Evolutionary conservation across 2,888 invertebrate genomes (phyloP).

Genomic region (Heliconius cydno): DNA sequence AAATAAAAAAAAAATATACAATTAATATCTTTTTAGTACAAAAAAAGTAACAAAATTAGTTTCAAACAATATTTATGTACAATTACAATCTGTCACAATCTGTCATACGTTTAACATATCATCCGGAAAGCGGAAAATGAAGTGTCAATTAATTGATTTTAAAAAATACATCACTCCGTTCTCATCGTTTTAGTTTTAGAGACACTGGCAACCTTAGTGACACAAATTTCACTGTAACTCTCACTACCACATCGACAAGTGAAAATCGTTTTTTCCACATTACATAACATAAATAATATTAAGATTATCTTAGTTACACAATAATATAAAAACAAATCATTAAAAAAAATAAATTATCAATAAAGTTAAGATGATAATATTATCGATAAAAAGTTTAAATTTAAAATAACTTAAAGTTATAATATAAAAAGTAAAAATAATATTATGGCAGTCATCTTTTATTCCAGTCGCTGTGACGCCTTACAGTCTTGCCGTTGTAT

Average conservation of each 20-base stretch:
- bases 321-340: background rate
- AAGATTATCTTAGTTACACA: background rate
- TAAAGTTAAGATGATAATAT: background rate
- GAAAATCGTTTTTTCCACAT: background rate
- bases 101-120: too few species aligned
- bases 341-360: background rate
- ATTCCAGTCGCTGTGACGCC: constrained; percentile 48
- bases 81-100: background rate
- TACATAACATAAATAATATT: background rate
- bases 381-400: background rate
- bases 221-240: background rate
- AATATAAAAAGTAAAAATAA: background rate
- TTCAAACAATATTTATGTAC: background rate
- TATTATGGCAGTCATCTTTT: constrained; percentile 52
- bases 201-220: too few species aligned
- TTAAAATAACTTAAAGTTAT: background rate
- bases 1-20: background rate
- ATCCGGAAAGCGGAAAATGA: too few species aligned
- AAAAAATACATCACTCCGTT: too few species aligned
- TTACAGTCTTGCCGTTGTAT: constrained; percentile 56
- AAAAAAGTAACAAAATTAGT: background rate
- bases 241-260: background rate
- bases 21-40: background rate
- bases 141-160: too few species aligned
- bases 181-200: too few species aligned